phyloP scores from a whole-genome alignment of 2,113 vertebrate genomes.

The Ploceus nigricollis region DNA sequence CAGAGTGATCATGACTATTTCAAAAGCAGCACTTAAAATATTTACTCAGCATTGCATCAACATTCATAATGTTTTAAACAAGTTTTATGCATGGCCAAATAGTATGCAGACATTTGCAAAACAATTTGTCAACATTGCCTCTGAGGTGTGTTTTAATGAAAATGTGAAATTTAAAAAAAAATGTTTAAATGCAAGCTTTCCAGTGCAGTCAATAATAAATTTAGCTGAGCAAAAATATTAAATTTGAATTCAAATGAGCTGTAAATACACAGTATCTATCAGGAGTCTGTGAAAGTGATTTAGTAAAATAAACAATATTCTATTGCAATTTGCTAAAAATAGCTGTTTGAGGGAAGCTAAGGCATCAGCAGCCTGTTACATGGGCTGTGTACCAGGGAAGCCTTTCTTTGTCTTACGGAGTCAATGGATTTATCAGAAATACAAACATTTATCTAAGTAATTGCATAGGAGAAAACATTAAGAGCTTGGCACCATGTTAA shows the following conservation, averaged over 20 bases:
- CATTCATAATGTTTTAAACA: neutral
- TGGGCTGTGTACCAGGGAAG: neutral
- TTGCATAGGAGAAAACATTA: constrained; percentile 58
- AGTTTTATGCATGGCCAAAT: neutral
- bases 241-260: constrained; percentile 27
- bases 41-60: neutral
- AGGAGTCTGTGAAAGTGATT: neutral
- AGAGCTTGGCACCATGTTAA: constrained; percentile 44
- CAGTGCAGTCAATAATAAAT: constrained; percentile 19
- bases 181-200: neutral
- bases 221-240: neutral
- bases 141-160: constrained; percentile 26
- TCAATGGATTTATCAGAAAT: constrained; percentile 41
- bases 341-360: neutral
- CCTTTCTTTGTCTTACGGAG: constrained; percentile 3
- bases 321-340: constrained; percentile 15
- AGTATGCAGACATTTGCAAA: neutral
- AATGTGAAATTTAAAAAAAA: constrained; percentile 5
- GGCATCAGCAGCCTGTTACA: neutral
- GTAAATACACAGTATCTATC: constrained; percentile 2
- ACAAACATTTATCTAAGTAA: constrained; percentile 60
- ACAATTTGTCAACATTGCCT: neutral
- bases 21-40: neutral
- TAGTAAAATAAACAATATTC: constrained; percentile 17
- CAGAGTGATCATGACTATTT: neutral